These are phyloP conservation scores for Taxidea taxus DNA, from an alignment of 2,113 vertebrate species.

Conservation along the genomic window DNA sequence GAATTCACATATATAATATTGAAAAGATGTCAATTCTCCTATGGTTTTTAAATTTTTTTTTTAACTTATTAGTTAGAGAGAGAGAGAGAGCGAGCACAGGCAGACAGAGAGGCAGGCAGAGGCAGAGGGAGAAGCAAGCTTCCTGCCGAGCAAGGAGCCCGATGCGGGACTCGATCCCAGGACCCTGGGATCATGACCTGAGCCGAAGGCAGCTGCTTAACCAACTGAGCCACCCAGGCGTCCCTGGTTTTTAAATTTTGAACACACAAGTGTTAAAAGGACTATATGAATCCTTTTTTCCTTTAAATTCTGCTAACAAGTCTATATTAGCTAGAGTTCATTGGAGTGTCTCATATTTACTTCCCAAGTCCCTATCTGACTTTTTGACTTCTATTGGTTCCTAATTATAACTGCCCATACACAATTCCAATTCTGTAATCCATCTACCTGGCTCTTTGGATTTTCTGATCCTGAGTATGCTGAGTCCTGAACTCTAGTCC, in stretches of 20 bases:
- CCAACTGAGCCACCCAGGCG: too few relatives aligned
- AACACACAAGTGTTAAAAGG: neutral
- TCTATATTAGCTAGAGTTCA: neutral
- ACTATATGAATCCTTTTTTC: neutral
- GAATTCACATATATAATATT: neutral
- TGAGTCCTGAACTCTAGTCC: neutral
- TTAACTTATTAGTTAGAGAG: too few relatives aligned
- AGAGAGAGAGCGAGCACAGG: too few relatives aligned
- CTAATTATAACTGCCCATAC: neutral
- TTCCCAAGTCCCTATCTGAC: neutral
- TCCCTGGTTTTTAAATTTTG: slow-evolving; percentile 28
- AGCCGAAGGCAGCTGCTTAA: too few relatives aligned
- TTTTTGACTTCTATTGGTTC: neutral
- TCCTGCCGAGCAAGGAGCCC: too few relatives aligned
- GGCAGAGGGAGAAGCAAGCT: too few relatives aligned
- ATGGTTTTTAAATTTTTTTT: slow-evolving; percentile 27
- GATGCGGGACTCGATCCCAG: too few relatives aligned
- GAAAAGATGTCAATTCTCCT: neutral
- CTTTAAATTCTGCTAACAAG: neutral
- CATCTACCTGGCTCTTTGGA: neutral
- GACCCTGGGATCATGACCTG: too few relatives aligned
- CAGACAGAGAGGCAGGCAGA: too few relatives aligned
- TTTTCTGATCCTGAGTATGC: neutral
- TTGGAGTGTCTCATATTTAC: neutral
- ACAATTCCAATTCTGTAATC: neutral